These are phyloP conservation scores for Autographa pulchrina DNA, from an alignment of 2,888 invertebrate species.

Conservation along the genomic window DNA sequence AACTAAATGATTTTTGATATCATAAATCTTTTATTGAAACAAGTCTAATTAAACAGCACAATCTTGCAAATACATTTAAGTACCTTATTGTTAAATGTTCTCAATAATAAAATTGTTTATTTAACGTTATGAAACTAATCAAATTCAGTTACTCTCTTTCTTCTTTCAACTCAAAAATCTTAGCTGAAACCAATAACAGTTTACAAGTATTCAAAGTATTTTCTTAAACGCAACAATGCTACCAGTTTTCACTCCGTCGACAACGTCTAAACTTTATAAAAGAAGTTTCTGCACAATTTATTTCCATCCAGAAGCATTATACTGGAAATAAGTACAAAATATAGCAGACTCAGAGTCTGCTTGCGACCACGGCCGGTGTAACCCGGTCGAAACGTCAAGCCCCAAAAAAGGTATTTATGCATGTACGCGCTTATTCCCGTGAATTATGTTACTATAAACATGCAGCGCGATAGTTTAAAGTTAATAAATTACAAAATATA, in stretches of 20 bases:
- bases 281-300: slow-evolving; percentile 5
- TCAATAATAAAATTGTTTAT: background rate
- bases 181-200: background rate
- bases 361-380: too few relatives aligned
- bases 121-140: background rate
- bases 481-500: too few relatives aligned
- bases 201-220: slow-evolving; percentile 3
- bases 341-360: too few relatives aligned
- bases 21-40: too few relatives aligned
- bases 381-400: too few relatives aligned
- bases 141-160: background rate
- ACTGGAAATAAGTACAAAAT: background rate
- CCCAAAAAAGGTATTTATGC: too few relatives aligned
- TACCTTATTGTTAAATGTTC: background rate
- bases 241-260: slow-evolving; percentile 2
- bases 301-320: background rate
- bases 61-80: too few relatives aligned
- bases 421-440: too few relatives aligned
- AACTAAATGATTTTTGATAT: too few relatives aligned
- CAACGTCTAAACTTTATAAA: slow-evolving; percentile 2
- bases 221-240: background rate
- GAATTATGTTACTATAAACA: too few relatives aligned
- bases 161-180: background rate
- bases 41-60: too few relatives aligned
- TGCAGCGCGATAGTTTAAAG: too few relatives aligned